Percentiles rank a stretch among this genome's conserved stretches.
These are phyloP conservation scores for Cremastobaeus sp. DNA, from an alignment of 2,888 invertebrate species.

Conservation along the genomic window DNA sequence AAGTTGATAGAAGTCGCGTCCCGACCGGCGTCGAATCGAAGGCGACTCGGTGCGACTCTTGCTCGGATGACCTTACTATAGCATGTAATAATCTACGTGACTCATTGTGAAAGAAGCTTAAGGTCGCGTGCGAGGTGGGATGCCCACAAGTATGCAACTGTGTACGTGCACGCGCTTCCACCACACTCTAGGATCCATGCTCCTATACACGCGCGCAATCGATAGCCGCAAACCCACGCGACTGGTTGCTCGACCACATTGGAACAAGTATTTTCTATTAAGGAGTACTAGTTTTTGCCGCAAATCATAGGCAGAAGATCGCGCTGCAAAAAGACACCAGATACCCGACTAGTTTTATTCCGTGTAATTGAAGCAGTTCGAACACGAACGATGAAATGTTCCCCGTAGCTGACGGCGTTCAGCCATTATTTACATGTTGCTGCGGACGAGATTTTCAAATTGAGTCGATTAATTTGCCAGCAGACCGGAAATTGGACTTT, in stretches of 20 bases:
- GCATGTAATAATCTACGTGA: constrained; percentile 46
- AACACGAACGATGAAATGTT: background rate
- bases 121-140: constrained; percentile 59
- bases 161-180: constrained; percentile 3
- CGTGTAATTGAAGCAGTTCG: constrained; percentile 10
- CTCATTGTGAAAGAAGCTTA: constrained; percentile 59
- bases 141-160: constrained; percentile 33
- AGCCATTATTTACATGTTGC: no score
- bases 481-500: no score
- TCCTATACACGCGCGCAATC: constrained; percentile 27
- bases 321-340: constrained; percentile 17
- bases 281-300: constrained; percentile 36
- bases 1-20: no score
- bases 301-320: background rate
- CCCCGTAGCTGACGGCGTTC: background rate
- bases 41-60: constrained; percentile 15
- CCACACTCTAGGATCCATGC: constrained; percentile 2
- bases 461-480: background rate
- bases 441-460: background rate
- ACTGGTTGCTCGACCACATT: constrained; percentile 22
- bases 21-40: no score
- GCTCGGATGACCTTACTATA: constrained; percentile 30
- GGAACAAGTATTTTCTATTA: constrained; percentile 33
- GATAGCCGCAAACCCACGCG: constrained; percentile 35
- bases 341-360: constrained; percentile 16